Base-by-base conservation (phyloP, 2,797 vertebrate species). In the Hyperoplus lanceolatus region DNA sequence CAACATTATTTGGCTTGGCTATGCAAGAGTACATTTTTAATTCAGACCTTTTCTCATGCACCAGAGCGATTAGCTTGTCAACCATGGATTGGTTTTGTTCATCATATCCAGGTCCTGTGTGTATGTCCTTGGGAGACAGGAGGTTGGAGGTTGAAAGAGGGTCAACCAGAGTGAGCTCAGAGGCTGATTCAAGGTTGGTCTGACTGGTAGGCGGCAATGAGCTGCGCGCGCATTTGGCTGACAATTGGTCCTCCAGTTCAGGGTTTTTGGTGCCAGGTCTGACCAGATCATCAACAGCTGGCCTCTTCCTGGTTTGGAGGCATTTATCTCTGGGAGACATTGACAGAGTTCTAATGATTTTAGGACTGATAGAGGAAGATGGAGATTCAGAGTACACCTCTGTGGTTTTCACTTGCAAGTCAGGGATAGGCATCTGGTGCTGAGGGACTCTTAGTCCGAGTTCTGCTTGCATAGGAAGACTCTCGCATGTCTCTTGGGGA, bases 261-360 rank as follows among this genome's bases (percentile, higher is more conserved):
- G 38, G 18, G 9, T 48, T 60, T 39, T 0, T 15, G 14, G 38
- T 62, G 54, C 5, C 18, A 42, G 29, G 6, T 10, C 11, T 49
- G 18, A n/a, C 12, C 13, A 60, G 46, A 6, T 74, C 15, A 39
- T 83, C 59, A 38, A 54, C 75, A 41, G 68, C 63, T 59, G 49
- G 9, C 38, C 77, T 68, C 76, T 86, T 87, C 29, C 50, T 75
- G 57, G 12, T 29, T 41, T 4, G 21, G 65, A 10, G 8, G 8
- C 6, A 14, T 29, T 56, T 1, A 29, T 63, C 45, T 39, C 1
- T 51, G 8, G 60, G 3, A 57, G 48, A 60, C 18, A 18, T 10
- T 1, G 43, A 8, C 5, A 6, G 5, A 12, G 10, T 57, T 66
- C 60, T 70, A 73, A 4, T 36, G 21, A 13, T 5, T 66, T 48